Base-by-base conservation (phyloP, 2,888 invertebrate species). In the Embidobia sp. region DNA sequence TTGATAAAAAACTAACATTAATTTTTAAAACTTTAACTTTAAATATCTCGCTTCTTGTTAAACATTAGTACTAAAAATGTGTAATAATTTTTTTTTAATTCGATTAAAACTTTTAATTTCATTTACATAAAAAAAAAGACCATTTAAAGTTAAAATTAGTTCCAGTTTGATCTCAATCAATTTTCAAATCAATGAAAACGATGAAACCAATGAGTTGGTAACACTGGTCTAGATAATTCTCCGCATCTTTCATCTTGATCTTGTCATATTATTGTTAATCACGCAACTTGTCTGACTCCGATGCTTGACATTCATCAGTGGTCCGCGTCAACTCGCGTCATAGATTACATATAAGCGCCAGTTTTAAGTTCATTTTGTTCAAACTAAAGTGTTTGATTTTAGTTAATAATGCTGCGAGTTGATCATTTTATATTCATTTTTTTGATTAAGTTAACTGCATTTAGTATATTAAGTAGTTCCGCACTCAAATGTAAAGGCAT, bases 401-500 rank as follows among this genome's bases (percentile, higher is more conserved):
- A n/a, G n/a, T 40, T 15, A 2, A 40, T 16, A 18, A 35, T 42
- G 42, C 4, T n/a, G 2, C 19, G 22, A 22, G 7, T 22, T 26
- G 4, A n/a, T 1, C 7, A 31, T 22, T 26, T 11, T 15, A 7
- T 15, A 5, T 26, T 27, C 13, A 13, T 29, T 15, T 42, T 42
- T 8, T 42, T 31, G 42, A 4, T 42, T 22, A 19, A 7, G 8
- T 29, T 51, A n/a, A 7, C 18, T 13, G 6, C 13, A 7, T 44
- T 15, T 18, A 19, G 11, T 11, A 18, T 3, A 2, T 4, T 19
- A 19, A 15, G 15, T 44, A 44, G 5, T 26, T 10, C 2, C 10
- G 29, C 73, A 2, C 40, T 86, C 31, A 84, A 86, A 66, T 93
- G 92, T 80, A 88, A 86, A 79, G 93, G 94, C 89, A 93, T 94